A percentile compares a stretch with the other conserved stretches of the same genome.
Conservation (phyloP, 2,113 vertebrate species). For the Hirundichthys speculiger region DNA sequence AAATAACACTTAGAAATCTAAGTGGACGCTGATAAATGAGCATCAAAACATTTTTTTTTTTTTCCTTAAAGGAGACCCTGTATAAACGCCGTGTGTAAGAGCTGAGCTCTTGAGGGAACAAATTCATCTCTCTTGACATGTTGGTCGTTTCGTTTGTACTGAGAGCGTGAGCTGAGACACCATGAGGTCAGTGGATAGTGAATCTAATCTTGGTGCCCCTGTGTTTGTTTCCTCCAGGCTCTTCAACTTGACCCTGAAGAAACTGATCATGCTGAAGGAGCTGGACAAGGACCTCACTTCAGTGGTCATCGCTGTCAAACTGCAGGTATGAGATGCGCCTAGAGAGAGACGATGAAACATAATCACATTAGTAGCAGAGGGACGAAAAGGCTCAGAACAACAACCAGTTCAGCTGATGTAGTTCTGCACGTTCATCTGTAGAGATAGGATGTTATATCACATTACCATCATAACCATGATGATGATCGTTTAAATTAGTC, state of each 20-base stretch:
- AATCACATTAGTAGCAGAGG: not conserved
- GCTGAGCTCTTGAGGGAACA: not conserved
- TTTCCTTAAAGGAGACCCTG: not conserved
- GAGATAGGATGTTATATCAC: too few relatives aligned
- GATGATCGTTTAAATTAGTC: too few relatives aligned
- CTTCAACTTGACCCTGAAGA: constrained; percentile 92
- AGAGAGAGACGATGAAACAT: not conserved
- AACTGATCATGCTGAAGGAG: constrained; percentile 85
- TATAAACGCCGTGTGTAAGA: not conserved
- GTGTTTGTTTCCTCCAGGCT: constrained; percentile 73
- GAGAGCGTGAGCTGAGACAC: not conserved
- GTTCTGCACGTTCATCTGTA: too few relatives aligned
- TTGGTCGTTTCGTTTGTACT: not conserved
- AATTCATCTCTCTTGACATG: not conserved
- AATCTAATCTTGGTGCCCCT: not conserved
- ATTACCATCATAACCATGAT: too few relatives aligned
- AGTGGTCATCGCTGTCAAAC: constrained; percentile 92
- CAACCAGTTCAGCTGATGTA: too few relatives aligned
- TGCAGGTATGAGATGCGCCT: constrained; percentile 79
- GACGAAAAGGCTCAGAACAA: not conserved
- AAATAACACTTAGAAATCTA: not conserved
- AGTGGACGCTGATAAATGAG: not conserved
- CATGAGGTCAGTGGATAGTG: not conserved
- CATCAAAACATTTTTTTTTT: not conserved
- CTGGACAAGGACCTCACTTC: constrained; percentile 93